Conservation (phyloP, 2,797 vertebrate species). For the Falco naumanni region DNA sequence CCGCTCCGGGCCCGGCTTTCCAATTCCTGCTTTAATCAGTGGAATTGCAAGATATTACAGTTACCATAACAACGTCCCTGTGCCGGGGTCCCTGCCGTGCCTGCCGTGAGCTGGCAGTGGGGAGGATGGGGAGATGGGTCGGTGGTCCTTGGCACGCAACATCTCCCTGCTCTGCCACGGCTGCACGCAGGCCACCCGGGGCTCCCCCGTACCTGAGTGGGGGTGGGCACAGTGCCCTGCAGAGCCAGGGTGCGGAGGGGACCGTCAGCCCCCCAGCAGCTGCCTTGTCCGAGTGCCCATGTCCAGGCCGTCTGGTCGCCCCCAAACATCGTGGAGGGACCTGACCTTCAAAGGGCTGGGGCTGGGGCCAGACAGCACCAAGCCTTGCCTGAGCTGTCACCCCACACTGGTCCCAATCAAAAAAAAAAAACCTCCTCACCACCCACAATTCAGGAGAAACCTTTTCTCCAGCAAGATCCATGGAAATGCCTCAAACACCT, state of each 20-base stretch:
- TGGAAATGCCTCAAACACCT: background rate
- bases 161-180: background rate
- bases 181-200: accelerated
- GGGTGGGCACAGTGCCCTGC: background rate
- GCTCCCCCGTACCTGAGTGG: accelerated
- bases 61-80: conserved; percentile 52
- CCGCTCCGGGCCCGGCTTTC: background rate
- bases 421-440: background rate
- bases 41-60: conserved; percentile 43
- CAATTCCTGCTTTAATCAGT: conserved; percentile 65
- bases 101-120: accelerated
- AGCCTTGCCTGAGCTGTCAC: background rate
- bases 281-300: accelerated
- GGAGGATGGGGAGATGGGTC: accelerated
- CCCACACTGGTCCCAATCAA: background rate
- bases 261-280: background rate
- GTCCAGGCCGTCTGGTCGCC: background rate
- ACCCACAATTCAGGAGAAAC: background rate
- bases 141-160: background rate
- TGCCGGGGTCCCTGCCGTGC: accelerated
- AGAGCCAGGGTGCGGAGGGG: background rate
- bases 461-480: background rate
- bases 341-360: background rate
- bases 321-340: accelerated
- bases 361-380: background rate